A percentile compares a stretch with the other conserved stretches of the same genome.
These are phyloP conservation scores for Aleiodes sp. DNA, from an alignment of 1,140 invertebrate species.

Conservation along the genomic window DNA sequence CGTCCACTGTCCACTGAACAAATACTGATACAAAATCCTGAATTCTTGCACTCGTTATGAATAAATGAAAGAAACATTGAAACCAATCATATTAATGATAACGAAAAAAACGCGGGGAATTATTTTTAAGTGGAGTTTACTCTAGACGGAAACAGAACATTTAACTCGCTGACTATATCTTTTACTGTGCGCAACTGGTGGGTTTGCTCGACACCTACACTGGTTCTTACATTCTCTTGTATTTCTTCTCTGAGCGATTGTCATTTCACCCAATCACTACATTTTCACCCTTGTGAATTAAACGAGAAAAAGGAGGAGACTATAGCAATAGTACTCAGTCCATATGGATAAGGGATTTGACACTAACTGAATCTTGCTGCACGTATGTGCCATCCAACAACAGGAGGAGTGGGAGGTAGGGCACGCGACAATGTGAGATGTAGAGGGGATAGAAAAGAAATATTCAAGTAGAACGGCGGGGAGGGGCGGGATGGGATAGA, in stretches of 20 bases:
- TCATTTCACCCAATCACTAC: background rate
- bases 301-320: constrained; percentile 11
- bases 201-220: constrained; percentile 11
- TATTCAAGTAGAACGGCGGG: constrained; percentile 35
- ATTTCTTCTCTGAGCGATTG: background rate
- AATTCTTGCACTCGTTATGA: too few relatives aligned
- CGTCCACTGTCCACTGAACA: too few relatives aligned
- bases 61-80: too few relatives aligned
- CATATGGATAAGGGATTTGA: constrained; percentile 18
- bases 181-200: constrained; percentile 2
- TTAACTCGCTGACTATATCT: too few relatives aligned
- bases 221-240: background rate
- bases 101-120: too few relatives aligned
- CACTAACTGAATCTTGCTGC: constrained; percentile 42
- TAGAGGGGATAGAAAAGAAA: constrained; percentile 43
- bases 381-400: background rate
- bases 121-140: too few relatives aligned
- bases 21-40: too few relatives aligned
- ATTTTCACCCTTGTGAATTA: constrained; percentile 13
- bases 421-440: constrained; percentile 58
- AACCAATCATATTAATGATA: too few relatives aligned
- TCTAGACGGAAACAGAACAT: too few relatives aligned
- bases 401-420: constrained; percentile 57
- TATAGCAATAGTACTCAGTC: background rate
- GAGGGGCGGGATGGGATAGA: background rate